Evolutionary conservation across 2,113 vertebrate genomes (phyloP).

Genomic region (Oncorhynchus mykiss): DNA sequence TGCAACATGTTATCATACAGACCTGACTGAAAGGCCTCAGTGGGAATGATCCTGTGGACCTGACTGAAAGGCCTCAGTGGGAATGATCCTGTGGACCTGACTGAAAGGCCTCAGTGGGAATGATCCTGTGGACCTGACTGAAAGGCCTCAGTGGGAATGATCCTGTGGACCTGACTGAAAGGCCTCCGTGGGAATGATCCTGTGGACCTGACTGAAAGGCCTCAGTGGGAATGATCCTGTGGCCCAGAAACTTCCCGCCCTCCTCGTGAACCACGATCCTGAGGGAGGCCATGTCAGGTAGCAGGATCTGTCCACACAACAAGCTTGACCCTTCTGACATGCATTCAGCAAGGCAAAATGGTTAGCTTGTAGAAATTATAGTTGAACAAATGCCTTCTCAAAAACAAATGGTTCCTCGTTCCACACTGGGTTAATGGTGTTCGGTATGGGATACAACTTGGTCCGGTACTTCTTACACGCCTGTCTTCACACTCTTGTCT

Average conservation of each 20-base stretch:
- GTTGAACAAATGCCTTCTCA: constrained; percentile 82
- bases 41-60: constrained; percentile 69
- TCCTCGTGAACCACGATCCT: constrained; percentile 89
- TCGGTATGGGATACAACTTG: constrained; percentile 82
- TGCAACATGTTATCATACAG: constrained; percentile 18
- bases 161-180: constrained; percentile 81
- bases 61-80: no score
- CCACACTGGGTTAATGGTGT: constrained; percentile 96
- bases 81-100: no score
- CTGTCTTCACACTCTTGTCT: constrained; percentile 88
- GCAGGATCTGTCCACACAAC: constrained; percentile 80
- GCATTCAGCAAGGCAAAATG: not conserved
- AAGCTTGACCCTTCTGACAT: not conserved
- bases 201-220: constrained; percentile 91
- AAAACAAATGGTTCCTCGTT: constrained; percentile 96
- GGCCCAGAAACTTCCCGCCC: constrained; percentile 92
- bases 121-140: no score
- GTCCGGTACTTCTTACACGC: constrained; percentile 91
- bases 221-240: constrained; percentile 89
- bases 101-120: no score
- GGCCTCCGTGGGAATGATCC: constrained; percentile 88
- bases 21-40: constrained; percentile 90
- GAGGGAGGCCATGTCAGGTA: constrained; percentile 90
- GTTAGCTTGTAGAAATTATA: no score
- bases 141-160: no score